Evolutionary conservation across 2,888 invertebrate genomes (phyloP).

Genomic region (Ophioninae sp.): DNA sequence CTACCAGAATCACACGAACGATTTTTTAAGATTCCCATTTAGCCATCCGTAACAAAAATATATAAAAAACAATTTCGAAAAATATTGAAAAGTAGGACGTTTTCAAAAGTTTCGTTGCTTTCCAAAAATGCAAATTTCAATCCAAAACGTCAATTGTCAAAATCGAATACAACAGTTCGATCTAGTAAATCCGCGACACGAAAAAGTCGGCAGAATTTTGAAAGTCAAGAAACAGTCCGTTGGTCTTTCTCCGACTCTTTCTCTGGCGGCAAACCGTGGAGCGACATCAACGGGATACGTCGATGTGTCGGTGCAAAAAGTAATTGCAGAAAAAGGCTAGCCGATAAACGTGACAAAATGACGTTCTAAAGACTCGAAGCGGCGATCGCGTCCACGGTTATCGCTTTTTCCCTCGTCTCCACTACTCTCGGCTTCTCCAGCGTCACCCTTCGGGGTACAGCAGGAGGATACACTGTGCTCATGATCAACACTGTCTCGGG

Average conservation of each 20-base stretch:
- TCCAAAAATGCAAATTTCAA: no score
- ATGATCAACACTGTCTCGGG: constrained; percentile 18
- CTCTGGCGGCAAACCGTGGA: neutral
- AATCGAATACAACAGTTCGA: neutral
- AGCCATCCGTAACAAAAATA: no score
- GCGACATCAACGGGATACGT: constrained; percentile 33
- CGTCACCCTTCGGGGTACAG: constrained; percentile 9
- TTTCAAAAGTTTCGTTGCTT: no score
- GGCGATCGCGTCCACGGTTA: constrained; percentile 64
- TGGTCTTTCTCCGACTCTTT: neutral
- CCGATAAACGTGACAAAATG: constrained; percentile 75
- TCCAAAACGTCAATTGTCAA: neutral
- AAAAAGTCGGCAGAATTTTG: constrained; percentile 15
- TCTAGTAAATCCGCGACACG: neutral
- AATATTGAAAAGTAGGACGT: no score
- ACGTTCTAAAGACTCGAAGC: constrained; percentile 73
- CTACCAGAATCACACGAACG: no score
- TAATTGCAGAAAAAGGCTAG: constrained; percentile 73
- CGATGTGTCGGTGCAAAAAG: constrained; percentile 69
- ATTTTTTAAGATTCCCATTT: no score
- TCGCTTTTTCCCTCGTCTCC: constrained; percentile 10
- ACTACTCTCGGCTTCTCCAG: constrained; percentile 15
- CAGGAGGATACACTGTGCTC: constrained; percentile 20
- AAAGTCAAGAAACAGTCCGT: neutral
- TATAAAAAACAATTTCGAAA: no score